phyloP scores from a whole-genome alignment of 1,140 invertebrate genomes.

The Pseudomyrmex cubaensis region DNA sequence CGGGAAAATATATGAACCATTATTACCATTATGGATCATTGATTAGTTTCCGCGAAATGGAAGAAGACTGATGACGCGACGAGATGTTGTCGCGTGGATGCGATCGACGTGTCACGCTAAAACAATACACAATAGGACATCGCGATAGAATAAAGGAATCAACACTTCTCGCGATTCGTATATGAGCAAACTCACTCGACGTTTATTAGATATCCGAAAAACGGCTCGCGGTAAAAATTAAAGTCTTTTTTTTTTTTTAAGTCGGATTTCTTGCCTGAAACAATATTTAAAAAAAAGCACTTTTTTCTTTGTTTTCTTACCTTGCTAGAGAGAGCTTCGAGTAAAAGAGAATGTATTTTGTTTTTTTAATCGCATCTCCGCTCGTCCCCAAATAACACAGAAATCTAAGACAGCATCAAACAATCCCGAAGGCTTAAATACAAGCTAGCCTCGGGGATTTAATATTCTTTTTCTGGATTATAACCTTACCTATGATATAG shows the following conservation, averaged over 20 bases:
- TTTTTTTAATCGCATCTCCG: not conserved
- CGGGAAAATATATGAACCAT: conserved; percentile 21
- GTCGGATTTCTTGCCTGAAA: too few relatives aligned
- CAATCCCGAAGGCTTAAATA: conserved; percentile 10
- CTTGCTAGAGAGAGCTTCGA: not conserved
- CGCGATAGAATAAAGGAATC: conserved; percentile 27
- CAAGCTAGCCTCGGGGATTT: not conserved
- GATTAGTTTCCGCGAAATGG: not conserved
- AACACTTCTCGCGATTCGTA: conserved; percentile 4
- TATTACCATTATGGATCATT: not conserved
- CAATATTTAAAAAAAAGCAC: not conserved
- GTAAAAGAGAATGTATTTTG: too few relatives aligned
- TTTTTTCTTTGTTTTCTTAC: not conserved
- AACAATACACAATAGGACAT: conserved; percentile 30
- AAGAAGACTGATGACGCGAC: conserved; percentile 33
- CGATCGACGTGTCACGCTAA: conserved; percentile 23
- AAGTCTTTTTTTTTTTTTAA: too few relatives aligned
- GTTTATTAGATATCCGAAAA: conserved; percentile 28
- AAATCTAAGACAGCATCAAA: not conserved
- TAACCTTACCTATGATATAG: conserved; percentile 2
- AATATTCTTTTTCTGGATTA: conserved; percentile 8
- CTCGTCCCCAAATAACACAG: conserved; percentile 4
- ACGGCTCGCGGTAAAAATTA: not conserved
- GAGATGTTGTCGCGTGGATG: not conserved
- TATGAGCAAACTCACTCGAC: conserved; percentile 41